These are phyloP conservation scores for Parazoanthus darwini DNA, from an alignment of 92 coral and sea anemone species.

Conservation along the genomic window DNA sequence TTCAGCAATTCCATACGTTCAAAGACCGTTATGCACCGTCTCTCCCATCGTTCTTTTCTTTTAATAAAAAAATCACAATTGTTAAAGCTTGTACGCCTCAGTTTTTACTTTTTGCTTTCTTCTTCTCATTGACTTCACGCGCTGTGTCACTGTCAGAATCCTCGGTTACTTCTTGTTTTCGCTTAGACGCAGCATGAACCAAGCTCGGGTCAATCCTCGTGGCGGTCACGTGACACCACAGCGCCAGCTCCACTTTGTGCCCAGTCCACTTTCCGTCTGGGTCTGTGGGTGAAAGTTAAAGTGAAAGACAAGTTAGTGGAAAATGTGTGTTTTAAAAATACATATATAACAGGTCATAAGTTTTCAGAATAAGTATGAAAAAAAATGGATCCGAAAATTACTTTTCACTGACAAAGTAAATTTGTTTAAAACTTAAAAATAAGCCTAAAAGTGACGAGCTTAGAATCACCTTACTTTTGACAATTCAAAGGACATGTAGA, in stretches of 20 bases:
- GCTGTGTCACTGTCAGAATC: conserved; percentile 19
- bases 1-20: too few relatives aligned
- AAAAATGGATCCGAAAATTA: too few relatives aligned
- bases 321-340: not conserved
- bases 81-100: not conserved
- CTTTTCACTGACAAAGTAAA: too few relatives aligned
- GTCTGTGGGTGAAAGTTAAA: conserved; percentile 45
- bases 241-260: conserved; percentile 87
- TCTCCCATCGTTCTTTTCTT: not conserved
- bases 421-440: too few relatives aligned
- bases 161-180: conserved; percentile 31
- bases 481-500: too few relatives aligned
- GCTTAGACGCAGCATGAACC: conserved; percentile 31
- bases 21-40: not conserved
- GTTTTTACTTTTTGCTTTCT: conserved; percentile 6
- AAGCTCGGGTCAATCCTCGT: conserved; percentile 68
- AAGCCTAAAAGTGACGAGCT: too few relatives aligned
- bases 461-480: too few relatives aligned
- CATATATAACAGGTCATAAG: too few relatives aligned
- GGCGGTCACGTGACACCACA: conserved; percentile 84
- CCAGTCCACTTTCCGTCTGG: conserved; percentile 87
- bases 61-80: not conserved
- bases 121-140: not conserved
- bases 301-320: not conserved
- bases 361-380: too few relatives aligned